These are phyloP conservation scores for Todus mexicanus DNA, from an alignment of 2,797 vertebrate genomes.

Conservation along the genomic window DNA sequence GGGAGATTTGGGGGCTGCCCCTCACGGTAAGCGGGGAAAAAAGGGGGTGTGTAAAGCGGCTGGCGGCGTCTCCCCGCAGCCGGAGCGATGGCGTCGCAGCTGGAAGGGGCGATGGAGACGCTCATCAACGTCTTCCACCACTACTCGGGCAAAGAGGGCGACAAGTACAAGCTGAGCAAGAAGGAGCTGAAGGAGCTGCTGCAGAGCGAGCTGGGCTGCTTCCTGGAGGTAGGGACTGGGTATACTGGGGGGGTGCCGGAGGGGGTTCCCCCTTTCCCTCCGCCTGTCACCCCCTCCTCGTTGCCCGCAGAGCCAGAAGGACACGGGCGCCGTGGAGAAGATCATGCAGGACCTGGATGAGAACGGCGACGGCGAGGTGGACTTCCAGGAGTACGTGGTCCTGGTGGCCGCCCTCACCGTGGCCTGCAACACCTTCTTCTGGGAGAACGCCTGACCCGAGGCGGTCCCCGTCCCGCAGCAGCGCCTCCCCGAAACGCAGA, in stretches of 20 bases:
- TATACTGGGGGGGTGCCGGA: accelerated
- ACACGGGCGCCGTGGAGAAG: constrained; percentile 81
- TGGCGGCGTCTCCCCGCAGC: not conserved
- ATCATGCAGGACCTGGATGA: constrained; percentile 90
- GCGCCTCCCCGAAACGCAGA: not conserved
- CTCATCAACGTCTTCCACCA: constrained; percentile 87
- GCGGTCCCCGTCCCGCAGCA: not conserved
- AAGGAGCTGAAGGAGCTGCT: constrained; percentile 87
- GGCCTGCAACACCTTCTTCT: constrained; percentile 89
- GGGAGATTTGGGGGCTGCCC: not conserved
- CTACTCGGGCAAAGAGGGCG: constrained; percentile 89
- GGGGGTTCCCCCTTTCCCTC: not conserved
- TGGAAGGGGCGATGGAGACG: constrained; percentile 82
- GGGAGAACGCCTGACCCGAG: constrained; percentile 72
- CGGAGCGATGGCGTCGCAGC: constrained; percentile 74
- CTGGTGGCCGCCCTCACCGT: constrained; percentile 87
- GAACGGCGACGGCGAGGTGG: constrained; percentile 86
- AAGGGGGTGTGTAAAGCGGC: no score
- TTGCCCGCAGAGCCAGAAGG: constrained; percentile 78
- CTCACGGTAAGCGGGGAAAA: no score
- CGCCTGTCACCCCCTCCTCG: accelerated
- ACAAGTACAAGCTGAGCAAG: constrained; percentile 91
- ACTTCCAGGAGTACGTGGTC: constrained; percentile 93
- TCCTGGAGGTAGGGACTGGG: constrained; percentile 77
- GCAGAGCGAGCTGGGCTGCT: constrained; percentile 78